Conservation (phyloP, 2,888 invertebrate species). For the Parelbella ahira region DNA sequence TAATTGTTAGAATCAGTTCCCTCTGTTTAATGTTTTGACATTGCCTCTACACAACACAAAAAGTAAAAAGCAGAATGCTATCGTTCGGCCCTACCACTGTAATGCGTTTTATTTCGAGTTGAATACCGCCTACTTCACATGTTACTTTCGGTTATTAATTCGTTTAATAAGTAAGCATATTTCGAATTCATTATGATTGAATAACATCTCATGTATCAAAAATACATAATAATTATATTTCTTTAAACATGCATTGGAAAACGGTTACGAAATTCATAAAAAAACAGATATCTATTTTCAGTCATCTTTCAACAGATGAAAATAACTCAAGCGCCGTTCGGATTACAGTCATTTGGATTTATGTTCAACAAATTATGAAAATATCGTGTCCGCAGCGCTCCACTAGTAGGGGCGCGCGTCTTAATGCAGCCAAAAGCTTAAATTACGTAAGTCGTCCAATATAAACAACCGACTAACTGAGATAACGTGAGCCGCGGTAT, state of each 20-base stretch:
- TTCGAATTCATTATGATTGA: too few relatives aligned
- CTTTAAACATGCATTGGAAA: too few relatives aligned
- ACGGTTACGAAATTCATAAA: too few relatives aligned
- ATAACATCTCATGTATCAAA: too few relatives aligned
- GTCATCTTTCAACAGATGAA: slow-evolving; percentile 1
- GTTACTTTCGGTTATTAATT: too few relatives aligned
- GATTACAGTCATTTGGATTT: slow-evolving; percentile 1
- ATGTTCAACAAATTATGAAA: slow-evolving; percentile 12
- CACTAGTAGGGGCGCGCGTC: slow-evolving; percentile 43
- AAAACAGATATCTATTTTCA: too few relatives aligned
- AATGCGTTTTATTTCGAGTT: not conserved
- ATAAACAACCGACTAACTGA: slow-evolving; percentile 62
- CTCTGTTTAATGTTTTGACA: slow-evolving; percentile 49
- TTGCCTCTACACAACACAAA: slow-evolving; percentile 38
- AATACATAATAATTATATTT: too few relatives aligned
- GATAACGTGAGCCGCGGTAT: slow-evolving; percentile 70
- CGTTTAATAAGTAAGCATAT: too few relatives aligned
- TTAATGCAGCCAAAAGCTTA: slow-evolving; percentile 63
- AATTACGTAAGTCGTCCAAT: slow-evolving; percentile 63
- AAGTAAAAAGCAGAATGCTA: slow-evolving; percentile 30
- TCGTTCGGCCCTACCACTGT: slow-evolving; percentile 31
- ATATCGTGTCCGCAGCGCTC: slow-evolving; percentile 12
- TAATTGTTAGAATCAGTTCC: slow-evolving; percentile 39
- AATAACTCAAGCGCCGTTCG: not conserved
- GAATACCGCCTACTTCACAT: too few relatives aligned